Evolutionary conservation across 2,888 invertebrate species (phyloP).

Genomic region (Lepidocyrtoides sp.): DNA sequence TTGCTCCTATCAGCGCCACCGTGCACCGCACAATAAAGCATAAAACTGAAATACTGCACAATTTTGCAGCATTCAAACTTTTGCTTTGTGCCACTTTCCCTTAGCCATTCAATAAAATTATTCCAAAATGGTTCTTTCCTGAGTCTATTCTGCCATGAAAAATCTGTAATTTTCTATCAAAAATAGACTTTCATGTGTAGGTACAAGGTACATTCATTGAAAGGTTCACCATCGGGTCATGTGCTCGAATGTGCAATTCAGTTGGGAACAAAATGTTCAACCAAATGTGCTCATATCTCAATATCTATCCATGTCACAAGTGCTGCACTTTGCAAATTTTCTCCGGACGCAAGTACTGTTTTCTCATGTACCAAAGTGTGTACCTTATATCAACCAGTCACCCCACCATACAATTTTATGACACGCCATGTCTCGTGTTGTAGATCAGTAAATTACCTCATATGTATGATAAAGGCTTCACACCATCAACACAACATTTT

Average conservation of each 20-base stretch:
- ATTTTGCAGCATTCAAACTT: constrained; percentile 51
- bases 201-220: not conserved
- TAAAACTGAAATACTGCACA: constrained; percentile 50
- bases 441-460: constrained; percentile 69
- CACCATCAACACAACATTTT: constrained; percentile 42
- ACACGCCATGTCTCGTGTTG: constrained; percentile 71
- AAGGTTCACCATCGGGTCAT: constrained; percentile 1
- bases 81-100: constrained; percentile 52
- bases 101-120: constrained; percentile 60
- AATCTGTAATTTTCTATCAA: constrained; percentile 54
- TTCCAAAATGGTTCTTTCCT: constrained; percentile 59
- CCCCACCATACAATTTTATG: constrained; percentile 28
- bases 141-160: constrained; percentile 28
- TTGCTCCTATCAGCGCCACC: not conserved
- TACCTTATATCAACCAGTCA: not conserved
- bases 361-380: not conserved
- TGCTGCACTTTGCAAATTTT: constrained; percentile 56
- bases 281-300: not conserved
- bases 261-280: constrained; percentile 18
- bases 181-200: not conserved
- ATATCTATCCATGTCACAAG: not conserved
- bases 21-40: constrained; percentile 39
- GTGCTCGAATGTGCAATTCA: not conserved
- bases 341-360: not conserved
- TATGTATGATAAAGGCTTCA: constrained; percentile 64